Evolutionary conservation across 2,113 vertebrate genomes (phyloP).

Genomic region (Typhlomys cinereus): DNA sequence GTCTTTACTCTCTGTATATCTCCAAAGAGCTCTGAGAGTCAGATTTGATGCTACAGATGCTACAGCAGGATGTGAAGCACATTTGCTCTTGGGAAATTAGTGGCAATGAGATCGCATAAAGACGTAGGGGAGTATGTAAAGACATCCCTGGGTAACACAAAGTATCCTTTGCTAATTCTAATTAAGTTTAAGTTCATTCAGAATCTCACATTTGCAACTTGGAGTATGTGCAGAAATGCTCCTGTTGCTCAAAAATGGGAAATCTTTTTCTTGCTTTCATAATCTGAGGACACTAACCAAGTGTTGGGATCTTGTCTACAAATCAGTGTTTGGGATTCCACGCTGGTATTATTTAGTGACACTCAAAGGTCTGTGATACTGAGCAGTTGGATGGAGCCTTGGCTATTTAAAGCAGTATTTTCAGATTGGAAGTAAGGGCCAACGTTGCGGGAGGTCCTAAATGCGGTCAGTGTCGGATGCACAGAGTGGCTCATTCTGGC

Average conservation of each 20-base stretch:
- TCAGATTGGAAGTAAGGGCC: constrained; percentile 21
- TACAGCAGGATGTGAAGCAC: constrained; percentile 78
- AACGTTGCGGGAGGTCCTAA: background rate
- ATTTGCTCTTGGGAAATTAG: constrained; percentile 83
- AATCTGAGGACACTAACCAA: background rate
- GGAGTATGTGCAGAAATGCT: background rate
- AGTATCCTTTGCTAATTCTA: constrained; percentile 83
- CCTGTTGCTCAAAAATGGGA: background rate
- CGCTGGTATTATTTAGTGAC: background rate
- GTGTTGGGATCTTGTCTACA: background rate
- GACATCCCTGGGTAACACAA: constrained; percentile 84
- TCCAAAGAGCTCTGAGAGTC: constrained; percentile 84
- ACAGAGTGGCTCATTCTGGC: background rate
- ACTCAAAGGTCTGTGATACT: background rate
- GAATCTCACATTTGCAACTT: constrained; percentile 48
- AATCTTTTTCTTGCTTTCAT: background rate
- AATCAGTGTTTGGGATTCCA: background rate
- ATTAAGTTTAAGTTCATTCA: constrained; percentile 80
- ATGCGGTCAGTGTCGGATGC: background rate
- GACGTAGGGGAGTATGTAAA: constrained; percentile 79
- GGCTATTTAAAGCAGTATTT: background rate
- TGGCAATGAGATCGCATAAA: constrained; percentile 86
- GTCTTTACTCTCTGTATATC: constrained; percentile 77
- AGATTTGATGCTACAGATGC: constrained; percentile 82
- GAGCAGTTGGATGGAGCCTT: background rate